A percentile compares a stretch with the other conserved stretches of the same genome.
These are phyloP conservation scores for Bubo blakistoni DNA, from an alignment of 2,113 vertebrate genomes.

Conservation along the genomic window DNA sequence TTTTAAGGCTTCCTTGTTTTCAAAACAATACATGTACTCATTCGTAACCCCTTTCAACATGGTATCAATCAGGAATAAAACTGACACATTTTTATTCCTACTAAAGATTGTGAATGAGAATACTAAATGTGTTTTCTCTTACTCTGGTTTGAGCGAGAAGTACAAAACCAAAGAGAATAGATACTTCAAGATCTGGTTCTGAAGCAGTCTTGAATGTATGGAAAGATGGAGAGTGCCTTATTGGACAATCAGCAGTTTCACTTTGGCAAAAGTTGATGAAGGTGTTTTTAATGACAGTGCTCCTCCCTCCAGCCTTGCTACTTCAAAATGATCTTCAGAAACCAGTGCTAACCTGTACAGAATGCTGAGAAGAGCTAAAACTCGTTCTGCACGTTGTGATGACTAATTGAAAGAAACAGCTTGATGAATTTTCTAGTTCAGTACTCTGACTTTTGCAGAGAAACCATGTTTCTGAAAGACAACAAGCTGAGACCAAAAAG, in stretches of 20 bases:
- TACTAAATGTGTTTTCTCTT: neutral
- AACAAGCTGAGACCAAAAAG: conserved; percentile 11
- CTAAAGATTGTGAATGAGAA: neutral
- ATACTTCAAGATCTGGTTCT: neutral
- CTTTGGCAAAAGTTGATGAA: neutral
- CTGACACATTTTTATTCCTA: neutral
- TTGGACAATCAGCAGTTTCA: neutral
- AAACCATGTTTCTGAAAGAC: neutral
- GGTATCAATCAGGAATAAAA: neutral
- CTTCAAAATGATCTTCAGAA: conserved; percentile 16
- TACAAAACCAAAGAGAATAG: neutral
- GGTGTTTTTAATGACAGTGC: conserved; percentile 15
- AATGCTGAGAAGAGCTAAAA: neutral
- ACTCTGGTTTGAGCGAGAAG: neutral
- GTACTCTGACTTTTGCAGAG: neutral
- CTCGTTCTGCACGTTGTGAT: neutral
- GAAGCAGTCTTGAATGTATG: neutral
- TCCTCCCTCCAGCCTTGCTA: neutral
- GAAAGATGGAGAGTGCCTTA: neutral
- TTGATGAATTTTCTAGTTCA: conserved; percentile 40
- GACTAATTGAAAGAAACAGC: conserved; percentile 39
- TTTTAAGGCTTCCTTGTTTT: neutral
- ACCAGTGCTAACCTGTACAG: neutral
- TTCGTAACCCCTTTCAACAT: neutral
- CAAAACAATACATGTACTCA: neutral